A percentile compares a stretch with the other conserved stretches of the same genome.
These are phyloP conservation scores for Pipistrellus pipistrellus DNA, from an alignment of 2,797 vertebrate species.

Conservation along the genomic window DNA sequence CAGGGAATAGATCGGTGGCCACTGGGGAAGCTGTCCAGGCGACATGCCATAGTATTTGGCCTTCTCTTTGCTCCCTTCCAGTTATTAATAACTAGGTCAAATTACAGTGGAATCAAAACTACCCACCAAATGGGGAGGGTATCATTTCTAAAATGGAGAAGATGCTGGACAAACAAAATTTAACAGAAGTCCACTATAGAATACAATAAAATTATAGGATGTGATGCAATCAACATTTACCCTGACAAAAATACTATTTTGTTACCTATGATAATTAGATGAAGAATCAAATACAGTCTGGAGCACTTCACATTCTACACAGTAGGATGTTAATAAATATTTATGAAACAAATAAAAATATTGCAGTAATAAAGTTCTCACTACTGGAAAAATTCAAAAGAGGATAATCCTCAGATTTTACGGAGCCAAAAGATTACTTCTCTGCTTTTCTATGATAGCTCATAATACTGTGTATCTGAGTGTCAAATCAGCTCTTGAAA, in stretches of 20 bases:
- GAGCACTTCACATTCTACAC: not conserved
- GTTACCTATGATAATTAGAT: not conserved
- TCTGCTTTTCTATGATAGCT: slow-evolving; percentile 63
- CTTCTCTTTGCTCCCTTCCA: too few relatives aligned
- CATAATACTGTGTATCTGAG: slow-evolving; percentile 48
- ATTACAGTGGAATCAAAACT: not conserved
- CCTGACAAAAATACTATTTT: not conserved
- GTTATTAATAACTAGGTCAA: too few relatives aligned
- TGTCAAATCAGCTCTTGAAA: slow-evolving; percentile 61
- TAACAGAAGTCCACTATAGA: not conserved
- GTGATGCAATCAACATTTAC: not conserved
- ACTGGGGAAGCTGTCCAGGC: too few relatives aligned
- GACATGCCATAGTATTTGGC: too few relatives aligned
- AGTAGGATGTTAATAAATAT: slow-evolving; percentile 49
- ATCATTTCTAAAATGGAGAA: slow-evolving; percentile 13
- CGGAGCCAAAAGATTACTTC: slow-evolving; percentile 58
- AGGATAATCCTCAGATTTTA: slow-evolving; percentile 67
- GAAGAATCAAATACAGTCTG: slow-evolving; percentile 8
- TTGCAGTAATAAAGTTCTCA: slow-evolving; percentile 60
- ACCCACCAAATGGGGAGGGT: not conserved
- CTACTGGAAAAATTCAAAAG: slow-evolving; percentile 61
- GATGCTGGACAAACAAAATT: not conserved
- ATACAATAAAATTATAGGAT: slow-evolving; percentile 26
- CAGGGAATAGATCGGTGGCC: too few relatives aligned
- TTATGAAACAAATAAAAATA: slow-evolving; percentile 11